A percentile compares a stretch with the other conserved stretches of the same genome.
Conservation (phyloP, 2,797 vertebrate genomes). For the Bucorvus abyssinicus region DNA sequence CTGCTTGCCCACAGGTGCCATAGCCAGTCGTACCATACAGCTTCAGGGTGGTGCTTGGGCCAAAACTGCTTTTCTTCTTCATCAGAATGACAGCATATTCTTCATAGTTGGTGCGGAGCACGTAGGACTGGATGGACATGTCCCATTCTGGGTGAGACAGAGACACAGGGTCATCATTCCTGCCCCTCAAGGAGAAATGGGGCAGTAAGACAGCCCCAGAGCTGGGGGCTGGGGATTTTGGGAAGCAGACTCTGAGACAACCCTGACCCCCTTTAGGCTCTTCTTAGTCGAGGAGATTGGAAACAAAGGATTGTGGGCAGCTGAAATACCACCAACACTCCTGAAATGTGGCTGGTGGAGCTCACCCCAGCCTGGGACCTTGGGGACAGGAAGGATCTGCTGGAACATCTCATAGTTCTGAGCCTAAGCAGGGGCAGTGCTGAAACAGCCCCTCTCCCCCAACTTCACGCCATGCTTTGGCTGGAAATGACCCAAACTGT, state of each 20-base stretch:
- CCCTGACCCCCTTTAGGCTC: background rate
- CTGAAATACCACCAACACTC: background rate
- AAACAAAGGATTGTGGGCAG: background rate
- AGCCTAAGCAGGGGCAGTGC: background rate
- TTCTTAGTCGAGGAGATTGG: background rate
- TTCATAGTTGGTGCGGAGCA: conserved; percentile 88
- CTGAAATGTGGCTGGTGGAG: background rate
- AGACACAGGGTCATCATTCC: background rate
- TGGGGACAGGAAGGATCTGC: background rate
- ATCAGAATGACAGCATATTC: conserved; percentile 86
- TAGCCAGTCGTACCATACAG: conserved; percentile 80
- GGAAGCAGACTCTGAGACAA: background rate
- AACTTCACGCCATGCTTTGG: background rate
- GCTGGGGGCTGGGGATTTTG: background rate
- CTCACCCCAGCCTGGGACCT: background rate
- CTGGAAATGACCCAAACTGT: background rate
- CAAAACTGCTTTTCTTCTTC: conserved; percentile 75
- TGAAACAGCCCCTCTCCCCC: background rate
- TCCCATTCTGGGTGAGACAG: conserved; percentile 76
- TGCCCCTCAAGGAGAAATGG: background rate
- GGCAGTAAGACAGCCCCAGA: background rate
- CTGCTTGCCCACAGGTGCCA: background rate
- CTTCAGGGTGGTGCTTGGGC: conserved; percentile 73
- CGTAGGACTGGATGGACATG: conserved; percentile 77
- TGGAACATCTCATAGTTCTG: background rate